These are phyloP conservation scores for Polymixis lichenea DNA, from an alignment of 2,888 invertebrate genomes.

Conservation along the genomic window DNA sequence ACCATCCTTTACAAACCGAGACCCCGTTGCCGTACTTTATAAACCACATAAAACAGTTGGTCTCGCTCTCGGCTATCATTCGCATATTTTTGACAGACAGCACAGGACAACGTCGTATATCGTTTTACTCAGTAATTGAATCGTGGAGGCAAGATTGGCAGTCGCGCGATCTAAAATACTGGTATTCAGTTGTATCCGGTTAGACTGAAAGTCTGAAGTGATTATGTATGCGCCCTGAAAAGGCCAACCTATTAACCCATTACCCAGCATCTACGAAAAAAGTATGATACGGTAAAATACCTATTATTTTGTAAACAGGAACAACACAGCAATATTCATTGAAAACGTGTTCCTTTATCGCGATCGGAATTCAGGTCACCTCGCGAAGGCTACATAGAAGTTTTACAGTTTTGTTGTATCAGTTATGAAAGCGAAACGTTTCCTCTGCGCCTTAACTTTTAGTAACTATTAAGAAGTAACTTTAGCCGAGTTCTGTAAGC, in stretches of 20 bases:
- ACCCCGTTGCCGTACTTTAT: neutral
- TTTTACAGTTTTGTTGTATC: constrained; percentile 61
- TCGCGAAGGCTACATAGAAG: constrained; percentile 54
- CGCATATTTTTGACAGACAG: neutral
- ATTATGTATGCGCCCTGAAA: neutral
- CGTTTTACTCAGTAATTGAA: neutral
- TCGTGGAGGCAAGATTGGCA: neutral
- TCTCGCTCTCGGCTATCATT: neutral
- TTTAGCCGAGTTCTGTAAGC: constrained; percentile 40
- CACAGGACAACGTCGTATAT: neutral
- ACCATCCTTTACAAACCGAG: neutral
- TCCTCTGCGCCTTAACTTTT: constrained; percentile 53
- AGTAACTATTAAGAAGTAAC: constrained; percentile 59
- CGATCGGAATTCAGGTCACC: constrained; percentile 64
- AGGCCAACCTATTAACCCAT: neutral
- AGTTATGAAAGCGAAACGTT: constrained; percentile 60
- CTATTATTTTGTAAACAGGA: constrained; percentile 40
- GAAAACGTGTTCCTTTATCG: constrained; percentile 54
- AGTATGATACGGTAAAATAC: constrained; percentile 22
- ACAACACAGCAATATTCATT: constrained; percentile 49
- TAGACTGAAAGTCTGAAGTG: neutral
- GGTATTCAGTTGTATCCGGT: neutral
- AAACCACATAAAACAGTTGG: neutral
- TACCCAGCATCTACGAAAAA: constrained; percentile 6
- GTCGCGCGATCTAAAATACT: neutral